Conservation (phyloP, 2,113 vertebrate genomes). For the Polypterus bichir region DNA sequence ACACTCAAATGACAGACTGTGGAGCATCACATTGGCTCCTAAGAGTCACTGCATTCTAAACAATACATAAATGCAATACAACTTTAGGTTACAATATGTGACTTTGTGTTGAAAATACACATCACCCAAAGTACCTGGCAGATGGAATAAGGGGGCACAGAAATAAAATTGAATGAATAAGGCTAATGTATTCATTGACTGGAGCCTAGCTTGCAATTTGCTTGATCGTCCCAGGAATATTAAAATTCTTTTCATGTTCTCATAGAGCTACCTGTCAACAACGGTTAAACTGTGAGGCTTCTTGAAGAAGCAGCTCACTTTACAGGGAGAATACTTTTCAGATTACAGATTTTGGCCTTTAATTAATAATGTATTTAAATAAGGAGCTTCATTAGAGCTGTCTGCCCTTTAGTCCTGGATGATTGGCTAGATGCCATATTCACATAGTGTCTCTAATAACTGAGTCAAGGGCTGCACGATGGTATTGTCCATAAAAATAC, state of each 20-base stretch:
- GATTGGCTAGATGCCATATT: too few relatives aligned
- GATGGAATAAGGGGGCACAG: slow-evolving; percentile 20
- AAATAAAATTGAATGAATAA: slow-evolving; percentile 34
- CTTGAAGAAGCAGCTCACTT: neutral
- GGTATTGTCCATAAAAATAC: too few relatives aligned
- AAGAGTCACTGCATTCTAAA: too few relatives aligned
- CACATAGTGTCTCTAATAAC: too few relatives aligned
- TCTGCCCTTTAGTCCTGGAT: neutral
- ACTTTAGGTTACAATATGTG: too few relatives aligned
- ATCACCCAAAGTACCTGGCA: neutral
- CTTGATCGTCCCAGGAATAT: slow-evolving; percentile 10
- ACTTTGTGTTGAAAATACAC: too few relatives aligned
- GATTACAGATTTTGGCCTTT: neutral
- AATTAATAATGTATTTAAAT: slow-evolving; percentile 11
- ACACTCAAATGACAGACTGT: too few relatives aligned
- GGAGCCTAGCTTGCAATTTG: neutral
- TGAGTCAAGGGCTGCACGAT: too few relatives aligned
- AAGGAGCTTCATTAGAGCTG: neutral
- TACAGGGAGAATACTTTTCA: slow-evolving; percentile 3
- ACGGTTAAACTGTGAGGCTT: slow-evolving; percentile 4
- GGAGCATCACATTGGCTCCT: too few relatives aligned
- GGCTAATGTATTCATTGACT: slow-evolving; percentile 40
- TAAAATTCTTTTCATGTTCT: slow-evolving; percentile 21
- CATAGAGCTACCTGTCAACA: slow-evolving; percentile 10
- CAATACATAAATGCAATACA: too few relatives aligned